Base-by-base conservation (phyloP, 2,888 invertebrate species). In the Toxonevra muliebris region DNA sequence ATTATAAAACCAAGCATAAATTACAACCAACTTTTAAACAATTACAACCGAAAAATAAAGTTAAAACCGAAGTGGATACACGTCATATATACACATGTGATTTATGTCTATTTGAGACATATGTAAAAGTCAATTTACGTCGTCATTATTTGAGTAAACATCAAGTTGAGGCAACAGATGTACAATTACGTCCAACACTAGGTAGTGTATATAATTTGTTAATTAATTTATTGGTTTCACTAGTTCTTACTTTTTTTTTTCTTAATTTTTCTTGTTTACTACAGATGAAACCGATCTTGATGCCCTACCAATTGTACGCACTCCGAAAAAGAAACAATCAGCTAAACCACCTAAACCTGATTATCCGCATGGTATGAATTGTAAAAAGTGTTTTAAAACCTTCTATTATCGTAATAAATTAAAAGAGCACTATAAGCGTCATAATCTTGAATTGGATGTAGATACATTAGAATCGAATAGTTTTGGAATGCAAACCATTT, bases 101-200 rank as follows among this genome's bases (percentile, higher is more conserved):
- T 66, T 68, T 82, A 71, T 82, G 82, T 61, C 71, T 80, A 0
- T 82, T 74, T 68, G 82, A 82, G 61, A 72, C 77, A 1, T 66
- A 71, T 8, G 69, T 68, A 15, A 70, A 75, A 17, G 61, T 63
- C 0, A 74, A 78, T 53, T 60, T 82, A 11, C 75, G 76, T 11
- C 63, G 66, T 0, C 82, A 82, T 53, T 82, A 82, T 64, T 73
- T 72, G 15, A 71, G 70, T 11, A 76, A 75, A 61, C 82, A 82
- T 61, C 64, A 70, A 40, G 62, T 79, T 4, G 71, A 76, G 7
- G 77, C 80, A 0, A 76, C 68, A 11, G 82, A 82, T 19, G 65
- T 79, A 17, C 79, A 82, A 30, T 58, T 80, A 50, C 76, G 80
- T 5, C 80, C 80, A 0, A 76, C 61, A 54, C 42, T 54, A 10